phyloP scores from a whole-genome alignment of 30 jellyfish, hydroid and myxozoan genomes.

The Calvadosia cruxmelitensis region DNA sequence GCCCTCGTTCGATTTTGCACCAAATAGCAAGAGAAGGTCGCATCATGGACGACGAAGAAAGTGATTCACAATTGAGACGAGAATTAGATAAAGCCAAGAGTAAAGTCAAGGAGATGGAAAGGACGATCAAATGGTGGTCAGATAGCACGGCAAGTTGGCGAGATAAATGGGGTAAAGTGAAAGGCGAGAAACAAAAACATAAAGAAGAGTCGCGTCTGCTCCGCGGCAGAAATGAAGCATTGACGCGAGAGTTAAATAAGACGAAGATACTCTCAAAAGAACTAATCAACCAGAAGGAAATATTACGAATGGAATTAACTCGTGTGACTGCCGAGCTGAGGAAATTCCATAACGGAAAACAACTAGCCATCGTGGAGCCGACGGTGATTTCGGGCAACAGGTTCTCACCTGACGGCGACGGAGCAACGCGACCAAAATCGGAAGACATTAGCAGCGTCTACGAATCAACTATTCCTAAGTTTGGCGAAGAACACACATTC shows the following conservation, averaged over 20 bases:
- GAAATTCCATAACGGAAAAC: constrained; percentile 37
- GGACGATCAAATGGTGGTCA: constrained; percentile 82
- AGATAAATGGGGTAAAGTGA: constrained; percentile 75
- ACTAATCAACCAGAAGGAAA: constrained; percentile 24
- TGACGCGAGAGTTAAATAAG: constrained; percentile 37
- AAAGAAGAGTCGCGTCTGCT: constrained; percentile 35
- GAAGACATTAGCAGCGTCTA: constrained; percentile 16
- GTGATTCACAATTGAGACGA: not conserved
- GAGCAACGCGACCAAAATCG: not conserved
- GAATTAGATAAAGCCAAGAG: constrained; percentile 9
- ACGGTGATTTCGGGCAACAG: not conserved
- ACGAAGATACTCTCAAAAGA: constrained; percentile 22
- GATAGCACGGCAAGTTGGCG: constrained; percentile 87
- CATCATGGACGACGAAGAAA: not conserved
- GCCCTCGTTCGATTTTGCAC: no score
- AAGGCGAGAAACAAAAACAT: constrained; percentile 50
- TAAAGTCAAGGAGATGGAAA: constrained; percentile 51
- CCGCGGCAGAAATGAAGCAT: constrained; percentile 29
- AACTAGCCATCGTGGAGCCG: constrained; percentile 69
- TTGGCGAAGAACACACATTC: constrained; percentile 41
- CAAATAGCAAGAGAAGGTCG: no score
- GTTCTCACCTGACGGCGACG: not conserved
- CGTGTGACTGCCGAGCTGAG: constrained; percentile 36
- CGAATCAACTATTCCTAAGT: constrained; percentile 38
- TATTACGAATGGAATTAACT: constrained; percentile 35